Base-by-base conservation (phyloP, 1,140 invertebrate species). In the Metopolophium dirhodum region DNA sequence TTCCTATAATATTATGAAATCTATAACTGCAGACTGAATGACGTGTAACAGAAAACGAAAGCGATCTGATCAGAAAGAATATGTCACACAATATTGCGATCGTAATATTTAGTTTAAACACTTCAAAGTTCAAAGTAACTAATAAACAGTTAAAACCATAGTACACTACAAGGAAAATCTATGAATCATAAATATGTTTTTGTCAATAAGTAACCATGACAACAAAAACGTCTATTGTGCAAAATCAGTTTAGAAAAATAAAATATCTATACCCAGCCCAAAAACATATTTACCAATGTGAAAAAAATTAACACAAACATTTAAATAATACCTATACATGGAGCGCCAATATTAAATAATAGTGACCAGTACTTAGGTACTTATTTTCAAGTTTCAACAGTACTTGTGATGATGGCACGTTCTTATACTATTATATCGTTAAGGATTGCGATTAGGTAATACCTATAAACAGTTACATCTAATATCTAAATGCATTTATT, bases 31-130 rank as follows among this genome's bases (percentile, higher is more conserved):
- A 18, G 61, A n/a, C 61, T 68, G 61, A 77, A n/a, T 68, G 61
- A n/a, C 11, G 61, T 77, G 61, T 77, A 77, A 77, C 30, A n/a
- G 61, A 77, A 77, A 77, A n/a, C 30, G 30, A n/a, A 77, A 77
- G 61, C 61, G 30, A 77, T 77, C 61, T n/a, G 61, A 77, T 18
- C 11, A 14, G 4, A 77, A 77, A n/a, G 11, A n/a, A n/a, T 77
- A n/a, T 77, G 18, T 18, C 14, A n/a, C n/a, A 77, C n/a, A 68
- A 68, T 68, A 68, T 68, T 68, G 18, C 3, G 4, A n/a, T 77
- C 14, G n/a, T n/a, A 77, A 77, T 77, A 77, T n/a, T 77, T 77
- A n/a, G 61, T 77, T 77, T n/a, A n/a, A 77, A 77, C 61, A 77
- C 30, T 77, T 77, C 14, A 77, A 77, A 77, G 30, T 23, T 41